These are phyloP conservation scores for Polydrusus tereticollis DNA, from an alignment of 2,888 invertebrate genomes.

Conservation along the genomic window DNA sequence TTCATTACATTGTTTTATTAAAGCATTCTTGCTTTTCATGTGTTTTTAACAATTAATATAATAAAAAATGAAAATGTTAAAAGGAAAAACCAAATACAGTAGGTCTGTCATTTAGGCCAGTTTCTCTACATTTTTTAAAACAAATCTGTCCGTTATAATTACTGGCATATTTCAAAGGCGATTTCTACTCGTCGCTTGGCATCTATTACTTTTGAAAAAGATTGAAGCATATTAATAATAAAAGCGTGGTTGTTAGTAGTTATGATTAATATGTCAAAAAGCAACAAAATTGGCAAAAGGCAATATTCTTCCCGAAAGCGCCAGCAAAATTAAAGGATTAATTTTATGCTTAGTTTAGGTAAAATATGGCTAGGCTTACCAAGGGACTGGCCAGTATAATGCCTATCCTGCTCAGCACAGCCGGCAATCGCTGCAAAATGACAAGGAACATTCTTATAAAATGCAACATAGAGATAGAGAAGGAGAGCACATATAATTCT, in stretches of 20 bases:
- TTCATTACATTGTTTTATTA: too few relatives aligned
- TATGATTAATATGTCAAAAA: conserved; percentile 21
- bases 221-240: neutral
- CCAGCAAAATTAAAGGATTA: conserved; percentile 14
- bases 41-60: too few relatives aligned
- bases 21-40: too few relatives aligned
- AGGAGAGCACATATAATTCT: conserved; percentile 49
- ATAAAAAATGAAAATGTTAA: too few relatives aligned
- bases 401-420: conserved; percentile 96
- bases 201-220: too few relatives aligned
- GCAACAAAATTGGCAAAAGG: conserved; percentile 31
- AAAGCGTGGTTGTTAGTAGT: conserved; percentile 37
- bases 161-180: too few relatives aligned
- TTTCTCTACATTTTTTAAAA: neutral
- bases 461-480: too few relatives aligned
- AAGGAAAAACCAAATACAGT: too few relatives aligned
- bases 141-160: too few relatives aligned
- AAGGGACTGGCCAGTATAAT: conserved; percentile 95
- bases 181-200: too few relatives aligned
- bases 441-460: conserved; percentile 67
- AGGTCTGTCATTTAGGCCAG: too few relatives aligned
- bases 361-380: conserved; percentile 75
- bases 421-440: conserved; percentile 92
- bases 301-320: conserved; percentile 42
- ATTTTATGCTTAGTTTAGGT: conserved; percentile 26